A percentile compares a stretch with the other conserved stretches of the same genome.
phyloP scores from a whole-genome alignment of 2,113 vertebrate genomes.

The Felis chaus region DNA sequence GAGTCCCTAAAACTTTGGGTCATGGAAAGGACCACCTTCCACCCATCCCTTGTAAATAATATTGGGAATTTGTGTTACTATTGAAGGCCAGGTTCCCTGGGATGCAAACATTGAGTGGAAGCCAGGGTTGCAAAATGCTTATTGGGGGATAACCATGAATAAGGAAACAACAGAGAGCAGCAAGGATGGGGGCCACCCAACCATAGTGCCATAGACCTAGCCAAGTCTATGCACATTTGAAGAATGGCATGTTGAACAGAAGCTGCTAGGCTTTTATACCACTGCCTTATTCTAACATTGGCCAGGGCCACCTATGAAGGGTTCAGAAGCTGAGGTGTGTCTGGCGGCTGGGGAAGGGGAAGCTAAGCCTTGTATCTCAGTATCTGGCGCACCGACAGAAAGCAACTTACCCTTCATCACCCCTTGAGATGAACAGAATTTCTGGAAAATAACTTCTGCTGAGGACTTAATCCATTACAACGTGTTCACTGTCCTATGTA shows the following conservation, averaged over 20 bases:
- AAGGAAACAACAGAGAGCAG: background rate
- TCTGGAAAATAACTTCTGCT: background rate
- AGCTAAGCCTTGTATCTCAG: rapidly evolving
- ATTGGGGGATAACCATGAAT: background rate
- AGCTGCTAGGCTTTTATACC: rapidly evolving
- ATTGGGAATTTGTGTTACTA: background rate
- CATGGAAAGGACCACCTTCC: background rate
- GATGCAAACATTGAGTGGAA: background rate
- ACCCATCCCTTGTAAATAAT: background rate
- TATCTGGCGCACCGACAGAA: background rate
- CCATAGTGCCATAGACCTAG: background rate
- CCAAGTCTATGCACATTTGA: background rate
- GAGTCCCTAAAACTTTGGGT: constrained; percentile 36
- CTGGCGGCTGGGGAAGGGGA: background rate
- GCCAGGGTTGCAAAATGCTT: rapidly evolving
- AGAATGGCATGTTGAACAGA: background rate
- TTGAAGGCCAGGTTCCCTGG: background rate
- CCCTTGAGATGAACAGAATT: background rate
- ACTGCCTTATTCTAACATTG: background rate
- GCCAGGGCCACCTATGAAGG: background rate
- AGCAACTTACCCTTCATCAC: rapidly evolving
- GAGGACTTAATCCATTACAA: background rate
- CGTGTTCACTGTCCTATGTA: background rate
- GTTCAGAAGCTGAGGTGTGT: background rate
- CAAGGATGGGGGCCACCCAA: rapidly evolving